Conservation (phyloP, 2,888 invertebrate genomes). For the Agelastica alni region DNA sequence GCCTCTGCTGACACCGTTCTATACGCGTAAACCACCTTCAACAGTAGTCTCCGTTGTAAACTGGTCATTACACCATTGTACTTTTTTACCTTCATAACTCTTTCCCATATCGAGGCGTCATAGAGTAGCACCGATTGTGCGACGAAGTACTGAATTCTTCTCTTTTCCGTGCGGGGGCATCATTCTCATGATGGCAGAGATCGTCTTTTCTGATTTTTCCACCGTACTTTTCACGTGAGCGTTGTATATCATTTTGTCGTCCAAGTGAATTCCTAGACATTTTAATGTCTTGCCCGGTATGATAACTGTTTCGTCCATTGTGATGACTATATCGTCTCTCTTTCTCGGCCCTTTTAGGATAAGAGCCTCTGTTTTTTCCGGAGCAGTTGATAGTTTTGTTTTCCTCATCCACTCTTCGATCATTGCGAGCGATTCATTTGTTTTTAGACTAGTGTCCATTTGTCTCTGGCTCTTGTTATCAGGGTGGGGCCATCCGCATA, state of each 20-base stretch:
- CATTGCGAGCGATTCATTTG: too few species aligned
- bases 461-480: too few species aligned
- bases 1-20: background rate
- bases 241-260: background rate
- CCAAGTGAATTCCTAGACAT: constrained; percentile 2
- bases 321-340: too few species aligned
- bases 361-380: too few species aligned
- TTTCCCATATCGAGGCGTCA: background rate
- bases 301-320: too few species aligned
- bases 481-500: too few species aligned
- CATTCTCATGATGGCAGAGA: background rate
- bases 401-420: too few species aligned
- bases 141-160: background rate
- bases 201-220: background rate
- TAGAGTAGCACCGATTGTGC: background rate
- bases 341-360: too few species aligned
- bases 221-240: too few species aligned
- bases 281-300: constrained; percentile 1
- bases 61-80: background rate
- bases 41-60: background rate
- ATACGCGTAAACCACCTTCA: background rate
- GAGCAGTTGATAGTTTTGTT: too few species aligned
- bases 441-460: too few species aligned
- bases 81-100: background rate
- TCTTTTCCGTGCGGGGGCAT: background rate